Evolutionary conservation across 2,113 vertebrate species (phyloP).

Genomic region (Zapus hudsonius): DNA sequence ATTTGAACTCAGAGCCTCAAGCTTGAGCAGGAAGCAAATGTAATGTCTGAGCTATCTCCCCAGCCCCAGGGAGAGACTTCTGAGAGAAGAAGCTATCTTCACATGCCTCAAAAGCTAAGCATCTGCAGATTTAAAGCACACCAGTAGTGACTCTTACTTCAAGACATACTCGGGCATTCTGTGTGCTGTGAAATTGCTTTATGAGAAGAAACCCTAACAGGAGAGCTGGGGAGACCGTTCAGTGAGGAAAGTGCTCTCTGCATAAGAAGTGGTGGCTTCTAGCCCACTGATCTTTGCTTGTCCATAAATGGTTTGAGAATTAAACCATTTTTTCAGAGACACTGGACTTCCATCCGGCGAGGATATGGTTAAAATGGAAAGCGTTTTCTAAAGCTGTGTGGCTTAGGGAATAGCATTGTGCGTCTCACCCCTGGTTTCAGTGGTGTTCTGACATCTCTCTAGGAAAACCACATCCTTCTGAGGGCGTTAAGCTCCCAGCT

Average conservation of each 20-base stretch:
- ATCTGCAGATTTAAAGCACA: background rate
- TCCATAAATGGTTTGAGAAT: background rate
- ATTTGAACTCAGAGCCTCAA: too few species aligned
- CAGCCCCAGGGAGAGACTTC: too few species aligned
- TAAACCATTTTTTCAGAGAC: background rate
- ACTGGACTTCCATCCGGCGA: background rate
- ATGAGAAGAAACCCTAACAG: background rate
- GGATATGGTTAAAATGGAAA: background rate
- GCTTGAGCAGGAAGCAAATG: too few species aligned
- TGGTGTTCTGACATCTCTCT: background rate
- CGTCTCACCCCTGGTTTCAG: background rate
- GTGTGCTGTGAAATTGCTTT: background rate
- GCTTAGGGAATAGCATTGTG: background rate
- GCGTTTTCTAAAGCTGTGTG: background rate
- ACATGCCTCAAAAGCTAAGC: background rate
- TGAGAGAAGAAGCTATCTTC: too few species aligned
- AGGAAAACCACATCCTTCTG: conserved; percentile 19
- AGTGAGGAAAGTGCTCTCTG: too few species aligned
- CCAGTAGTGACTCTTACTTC: background rate
- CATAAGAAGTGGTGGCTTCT: background rate
- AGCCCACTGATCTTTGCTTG: background rate
- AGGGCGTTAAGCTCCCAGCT: background rate
- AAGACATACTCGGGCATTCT: background rate
- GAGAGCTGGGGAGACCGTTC: background rate
- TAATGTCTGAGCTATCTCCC: too few species aligned